phyloP scores from a whole-genome alignment of 2,797 vertebrate genomes.

The Enteromius paludinosus region DNA sequence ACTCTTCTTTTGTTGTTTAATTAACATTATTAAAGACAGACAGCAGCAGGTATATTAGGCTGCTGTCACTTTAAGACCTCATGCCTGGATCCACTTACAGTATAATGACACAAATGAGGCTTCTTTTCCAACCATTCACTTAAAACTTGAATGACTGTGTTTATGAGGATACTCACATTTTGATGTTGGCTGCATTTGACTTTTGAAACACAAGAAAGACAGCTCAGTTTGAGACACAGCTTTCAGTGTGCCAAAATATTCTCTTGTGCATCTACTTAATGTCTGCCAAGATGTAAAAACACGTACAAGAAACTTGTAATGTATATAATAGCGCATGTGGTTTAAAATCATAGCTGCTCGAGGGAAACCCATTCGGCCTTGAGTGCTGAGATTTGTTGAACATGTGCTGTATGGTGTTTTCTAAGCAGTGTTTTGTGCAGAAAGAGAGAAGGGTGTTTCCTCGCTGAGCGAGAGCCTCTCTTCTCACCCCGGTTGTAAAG shows the following conservation, averaged over 20 bases:
- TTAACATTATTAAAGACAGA: too few species aligned
- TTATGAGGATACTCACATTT: background rate
- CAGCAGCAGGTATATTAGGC: too few species aligned
- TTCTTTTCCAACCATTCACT: background rate
- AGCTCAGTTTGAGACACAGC: background rate
- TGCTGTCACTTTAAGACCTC: too few species aligned
- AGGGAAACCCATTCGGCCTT: background rate
- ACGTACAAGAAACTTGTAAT: background rate
- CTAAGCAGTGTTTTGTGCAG: background rate
- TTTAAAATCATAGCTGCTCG: background rate
- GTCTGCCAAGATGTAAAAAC: background rate
- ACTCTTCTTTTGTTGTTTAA: too few species aligned
- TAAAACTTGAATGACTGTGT: background rate
- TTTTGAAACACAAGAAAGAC: background rate
- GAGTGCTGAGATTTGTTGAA: background rate
- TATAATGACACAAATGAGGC: too few species aligned
- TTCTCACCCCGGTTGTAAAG: conserved; percentile 3
- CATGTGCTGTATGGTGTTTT: background rate
- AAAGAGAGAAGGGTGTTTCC: background rate
- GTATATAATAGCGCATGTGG: background rate
- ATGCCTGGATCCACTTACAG: too few species aligned
- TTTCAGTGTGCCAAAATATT: background rate
- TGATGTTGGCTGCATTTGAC: background rate
- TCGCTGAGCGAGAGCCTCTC: background rate
- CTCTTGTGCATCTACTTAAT: background rate